Base-by-base conservation (phyloP, 2,888 invertebrate species). In the Callimorpha dominula region DNA sequence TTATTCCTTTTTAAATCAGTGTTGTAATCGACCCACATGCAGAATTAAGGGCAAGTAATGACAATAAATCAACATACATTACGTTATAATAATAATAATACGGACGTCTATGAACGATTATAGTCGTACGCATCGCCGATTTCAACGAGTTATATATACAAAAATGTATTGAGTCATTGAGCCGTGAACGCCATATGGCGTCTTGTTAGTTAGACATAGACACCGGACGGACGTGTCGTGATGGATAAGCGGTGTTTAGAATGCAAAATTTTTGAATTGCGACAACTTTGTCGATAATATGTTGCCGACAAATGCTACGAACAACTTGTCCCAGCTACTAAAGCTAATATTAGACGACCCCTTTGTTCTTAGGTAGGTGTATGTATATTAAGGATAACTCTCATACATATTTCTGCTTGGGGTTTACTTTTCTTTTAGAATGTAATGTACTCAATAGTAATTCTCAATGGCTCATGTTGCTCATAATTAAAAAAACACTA, bases 161-260 rank as follows among this genome's bases (percentile, higher is more conserved):
- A 76, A 85, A 84, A 85, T 85, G 80, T 88, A 89, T 90, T 90
- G 89, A 92, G 91, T 90, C 91, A 91, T 87, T 87, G 87, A 80
- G 80, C 86, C 87, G 85, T 88, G 87, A 88, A 87, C 87, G 87
- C 93, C 94, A 93, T 93, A 93, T 93, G 94, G 93, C 86, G 85
- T 88, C 89, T 87, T 78, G 89, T 88, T 90, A 88, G 89, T 88
- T 84, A 86, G 87, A 88, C 89, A 88, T 86, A 87, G 86, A 78
- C 86, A 88, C 86, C 87, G 90, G 89, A 90, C 87, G 89, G 86
- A 90, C 88, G 83, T 87, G 88, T 85, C 81, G 79, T 78, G 79
- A 82, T 74, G 75, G 81, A 81, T 80, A 87, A 77, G 83, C 83
- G 70, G 80, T 76, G 87, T 86, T 82, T 86, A 87, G 81, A 90